Base-by-base conservation (phyloP, 2,888 invertebrate genomes). In the Acleris emargana region DNA sequence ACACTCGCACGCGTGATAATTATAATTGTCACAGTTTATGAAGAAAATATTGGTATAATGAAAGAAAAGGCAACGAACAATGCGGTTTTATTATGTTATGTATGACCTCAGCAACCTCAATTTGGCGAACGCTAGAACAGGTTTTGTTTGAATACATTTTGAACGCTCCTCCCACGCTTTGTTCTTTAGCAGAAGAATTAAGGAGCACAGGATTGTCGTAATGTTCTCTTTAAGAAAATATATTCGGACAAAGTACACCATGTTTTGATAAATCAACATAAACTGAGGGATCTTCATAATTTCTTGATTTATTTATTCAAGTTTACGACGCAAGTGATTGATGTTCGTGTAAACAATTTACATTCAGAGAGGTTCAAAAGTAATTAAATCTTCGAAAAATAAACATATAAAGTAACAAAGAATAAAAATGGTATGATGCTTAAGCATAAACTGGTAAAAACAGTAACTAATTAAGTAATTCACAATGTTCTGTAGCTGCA, bases 111-210 rank as follows among this genome's bases (percentile, higher is more conserved):
- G 68, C 76, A 79, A 78, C 76, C 77, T 79, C 76, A 76, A 70
- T 73, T 74, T 74, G 70, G 73, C 70, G 71, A 73, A 76, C 70
- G 69, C 67, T 66, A 72, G 71, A 78, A 78, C 78, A 67, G 74
- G 77, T 80, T 79, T 60, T 64, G 67, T 67, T 50, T 64, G 49
- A 52, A 52, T 58, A 62, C 43, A 52, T 53, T 54, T 57, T 45
- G 45, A 50, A 9, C 58, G 54, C 62, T 62, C 60, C 70, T 62
- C 72, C 70, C 67, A 69, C 70, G 62, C 25, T 47, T 59, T 38
- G 50, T 64, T 62, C 59, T 22, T 53, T 52, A 54, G 22, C 62
- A 58, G 58, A 58, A 58, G 55, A 51, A 52, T 58, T 42, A 58
- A 45, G 55, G 43, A 51, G 32, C 45, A 49, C 28, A n/a, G 13